Evolutionary conservation across 1,140 invertebrate genomes (phyloP).

Genomic region (Caenorhabditis latens): DNA sequence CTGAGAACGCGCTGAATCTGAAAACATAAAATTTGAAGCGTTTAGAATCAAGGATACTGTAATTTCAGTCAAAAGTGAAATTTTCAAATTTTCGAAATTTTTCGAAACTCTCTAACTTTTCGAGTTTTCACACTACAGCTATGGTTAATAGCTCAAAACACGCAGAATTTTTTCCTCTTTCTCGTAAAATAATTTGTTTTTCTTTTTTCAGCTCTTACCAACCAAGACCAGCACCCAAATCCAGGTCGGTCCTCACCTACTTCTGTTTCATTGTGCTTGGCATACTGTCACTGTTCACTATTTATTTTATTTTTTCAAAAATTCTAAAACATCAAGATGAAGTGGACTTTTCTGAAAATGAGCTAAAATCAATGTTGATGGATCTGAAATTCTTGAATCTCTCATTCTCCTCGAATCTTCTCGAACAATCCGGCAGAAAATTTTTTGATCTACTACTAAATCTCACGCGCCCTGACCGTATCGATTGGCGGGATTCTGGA

Average conservation of each 20-base stretch:
- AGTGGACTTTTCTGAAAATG: constrained; percentile 28
- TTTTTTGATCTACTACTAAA: not conserved
- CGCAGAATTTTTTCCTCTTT: too few relatives aligned
- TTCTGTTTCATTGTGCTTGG: too few relatives aligned
- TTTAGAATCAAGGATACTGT: too few relatives aligned
- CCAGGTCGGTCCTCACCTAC: not conserved
- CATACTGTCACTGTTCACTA: too few relatives aligned
- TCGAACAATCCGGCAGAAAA: not conserved
- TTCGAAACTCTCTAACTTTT: too few relatives aligned
- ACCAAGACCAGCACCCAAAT: not conserved
- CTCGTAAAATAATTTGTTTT: too few relatives aligned
- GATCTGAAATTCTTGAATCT: not conserved
- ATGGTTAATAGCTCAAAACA: too few relatives aligned
- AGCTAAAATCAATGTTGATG: not conserved
- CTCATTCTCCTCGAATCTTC: not conserved
- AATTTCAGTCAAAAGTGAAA: too few relatives aligned
- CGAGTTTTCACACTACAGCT: too few relatives aligned
- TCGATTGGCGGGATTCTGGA: constrained; percentile 10
- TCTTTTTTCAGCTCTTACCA: too few relatives aligned
- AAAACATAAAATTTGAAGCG: not conserved
- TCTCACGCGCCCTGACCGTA: not conserved
- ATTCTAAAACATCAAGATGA: not conserved
- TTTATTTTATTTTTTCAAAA: too few relatives aligned
- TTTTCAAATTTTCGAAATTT: too few relatives aligned
- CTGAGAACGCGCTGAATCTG: not conserved